Percentiles rank a stretch among this genome's conserved stretches.
Evolutionary conservation across 2,113 vertebrate species (phyloP).

Genomic region (Sturnira hondurensis): DNA sequence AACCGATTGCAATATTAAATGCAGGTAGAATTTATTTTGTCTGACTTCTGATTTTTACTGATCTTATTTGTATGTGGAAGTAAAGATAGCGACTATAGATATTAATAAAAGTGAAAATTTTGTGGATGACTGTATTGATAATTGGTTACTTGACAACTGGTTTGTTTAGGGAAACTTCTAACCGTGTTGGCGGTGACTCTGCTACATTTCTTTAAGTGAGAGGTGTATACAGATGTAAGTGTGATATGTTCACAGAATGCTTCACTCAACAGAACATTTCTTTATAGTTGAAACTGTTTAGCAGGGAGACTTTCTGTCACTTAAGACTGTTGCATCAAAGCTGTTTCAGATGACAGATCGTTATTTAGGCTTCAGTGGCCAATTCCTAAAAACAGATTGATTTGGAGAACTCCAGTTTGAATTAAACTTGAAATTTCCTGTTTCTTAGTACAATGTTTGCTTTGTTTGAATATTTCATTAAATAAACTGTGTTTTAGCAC

Average conservation of each 20-base stretch:
- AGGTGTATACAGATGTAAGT: constrained; percentile 19
- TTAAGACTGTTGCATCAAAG: constrained; percentile 63
- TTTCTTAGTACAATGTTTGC: constrained; percentile 57
- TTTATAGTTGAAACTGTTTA: constrained; percentile 70
- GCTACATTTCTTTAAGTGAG: constrained; percentile 49
- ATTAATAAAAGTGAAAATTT: constrained; percentile 70
- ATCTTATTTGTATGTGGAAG: constrained; percentile 32
- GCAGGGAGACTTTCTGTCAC: constrained; percentile 59
- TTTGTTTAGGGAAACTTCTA: constrained; percentile 52
- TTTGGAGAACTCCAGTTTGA: constrained; percentile 68
- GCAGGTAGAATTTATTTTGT: constrained; percentile 49
- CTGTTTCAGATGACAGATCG: constrained; percentile 63
- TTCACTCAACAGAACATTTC: constrained; percentile 61
- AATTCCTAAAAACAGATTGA: constrained; percentile 68
- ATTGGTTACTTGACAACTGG: constrained; percentile 52
- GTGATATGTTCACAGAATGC: constrained; percentile 58
- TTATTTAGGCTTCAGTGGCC: constrained; percentile 69
- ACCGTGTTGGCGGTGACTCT: constrained; percentile 47
- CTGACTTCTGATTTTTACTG: constrained; percentile 5
- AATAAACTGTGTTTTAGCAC: background rate
- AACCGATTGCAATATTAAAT: constrained; percentile 25
- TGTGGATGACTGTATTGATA: constrained; percentile 43
- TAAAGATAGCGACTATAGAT: constrained; percentile 51
- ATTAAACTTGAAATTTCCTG: constrained; percentile 53
- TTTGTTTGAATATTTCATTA: constrained; percentile 64